Base-by-base conservation (phyloP, 2,888 invertebrate genomes). In the Julus scanicus region DNA sequence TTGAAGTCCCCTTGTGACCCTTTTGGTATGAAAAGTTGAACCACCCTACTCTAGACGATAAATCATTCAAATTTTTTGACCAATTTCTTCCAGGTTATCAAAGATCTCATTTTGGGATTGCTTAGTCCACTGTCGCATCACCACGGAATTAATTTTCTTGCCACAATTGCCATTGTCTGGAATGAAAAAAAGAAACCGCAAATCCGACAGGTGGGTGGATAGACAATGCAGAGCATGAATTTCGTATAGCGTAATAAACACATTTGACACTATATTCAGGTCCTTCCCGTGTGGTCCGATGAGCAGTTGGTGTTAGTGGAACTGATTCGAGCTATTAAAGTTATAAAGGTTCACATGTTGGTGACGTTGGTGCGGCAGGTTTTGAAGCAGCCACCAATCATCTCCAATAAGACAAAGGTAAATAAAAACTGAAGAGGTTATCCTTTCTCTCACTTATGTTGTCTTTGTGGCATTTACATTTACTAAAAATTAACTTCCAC, bases 101-200 rank as follows among this genome's bases (percentile, higher is more conserved):
- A 95, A 89, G 95, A 96, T 90, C 95, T 96, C 90, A 93, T 97
- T 86, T 92, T 97, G 90, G 96, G 96, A 91, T 95, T 97, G 90
- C 92, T 97, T 5, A 96, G 96, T 90, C 97, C 97, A 0, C 95
- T 97, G 87, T 96, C 96, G 9, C 94, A 96, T 88, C 95, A 96
- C 91, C 96, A 97, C 92, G 95, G 96, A 15, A 94, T 95, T 20
- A 95, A 95, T 91, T 96, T 97, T 91, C 93, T 97, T 89, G 95
- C 96, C 9, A 96, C 97, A 2, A 94, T 97, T 89, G 96, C 97
- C 0, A 95, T 97, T 8, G 96, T 96, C 49, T 97, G 97, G 97
- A 95, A 95, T 91, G 96, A 97, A 90, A 90, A 92, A 53, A 90
- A 92, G 71, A 91, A 90, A 29, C 84, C 84, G 20, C 88, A 57